Base-by-base conservation (phyloP, 2,797 vertebrate species). In the Megalops cyprinoides region DNA sequence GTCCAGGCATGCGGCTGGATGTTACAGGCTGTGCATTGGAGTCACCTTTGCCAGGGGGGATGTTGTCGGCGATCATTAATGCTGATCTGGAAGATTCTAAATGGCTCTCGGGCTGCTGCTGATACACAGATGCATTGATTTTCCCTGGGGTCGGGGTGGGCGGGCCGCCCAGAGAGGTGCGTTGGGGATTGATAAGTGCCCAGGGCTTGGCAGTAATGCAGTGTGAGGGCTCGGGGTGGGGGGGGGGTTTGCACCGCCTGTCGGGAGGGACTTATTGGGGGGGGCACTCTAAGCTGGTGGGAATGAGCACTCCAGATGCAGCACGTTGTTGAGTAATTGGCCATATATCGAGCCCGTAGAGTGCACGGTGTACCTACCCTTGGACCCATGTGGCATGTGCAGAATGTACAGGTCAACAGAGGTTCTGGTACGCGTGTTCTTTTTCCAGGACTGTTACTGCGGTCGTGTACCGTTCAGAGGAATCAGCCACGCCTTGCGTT, bases 101-200 rank as follows among this genome's bases (percentile, higher is more conserved):
- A 42, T 39, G 37, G 65, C 65, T 42, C 37, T 69, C 15, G 15
- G 73, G 9, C 73, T 74, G 9, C 74, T 20, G 49, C 49, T 55
- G 74, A n/a, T 37, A 76, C 74, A 10, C 31, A 34, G 55, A 37
- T 37, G 9, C 37, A 76, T 76, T 76, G 74, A 76, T 76, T 6
- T 31, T 15, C 18, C 18, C 12, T 12, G 2, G 25, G 46, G n/a
- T n/a, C n/a, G n/a, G 7, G 46, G 31, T 49, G 6, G 4, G 2
- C 34, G 9, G 15, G 14, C 4, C 6, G 9, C n/a, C 0, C n/a
- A 25, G 56, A 8, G 58, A 1, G 58, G 25, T 31, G 28, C 14
- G 34, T 34, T 31, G 73, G 73, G n/a, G 73, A 74, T 74, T 48
- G 60, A 65, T 31, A 34, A 34, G 60, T 65, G 60, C 60, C 9